Base-by-base conservation (phyloP, 1,140 invertebrate species). In the Nymphalis io region DNA sequence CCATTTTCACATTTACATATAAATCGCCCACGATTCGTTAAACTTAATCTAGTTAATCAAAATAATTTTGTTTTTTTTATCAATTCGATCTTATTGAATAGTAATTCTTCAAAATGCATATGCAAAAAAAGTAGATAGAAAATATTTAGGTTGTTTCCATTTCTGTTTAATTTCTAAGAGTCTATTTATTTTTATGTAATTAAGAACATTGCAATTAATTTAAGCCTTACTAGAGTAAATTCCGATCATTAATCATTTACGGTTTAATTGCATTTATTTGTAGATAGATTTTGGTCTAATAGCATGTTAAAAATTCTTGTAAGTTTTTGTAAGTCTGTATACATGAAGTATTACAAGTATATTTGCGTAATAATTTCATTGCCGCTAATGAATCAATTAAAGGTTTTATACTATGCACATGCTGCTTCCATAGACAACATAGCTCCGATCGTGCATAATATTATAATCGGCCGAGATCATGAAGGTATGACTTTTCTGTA, bases 151-250 rank as follows among this genome's bases (percentile, higher is more conserved):
- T 67, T 59, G 38, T 40, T 44, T 21, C 64, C 64, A 59, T 59
- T 57, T 63, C n/a, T 46, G 60, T 46, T 42, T 68, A 76, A 57
- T 66, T 63, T 62, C 57, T 64, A 70, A 46, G 58, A 23, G 38
- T 66, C 48, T 57, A 40, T 66, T 16, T 60, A 71, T 64, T 68
- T 55, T 59, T 42, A 68, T 65, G 53, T 23, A 66, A 66, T 58
- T 63, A 63, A 39, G 33, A 58, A 16, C 44, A 42, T 46, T 58
- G 38, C 40, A 64, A 71, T 61, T 66, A 68, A 68, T 53, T 68
- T 68, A 67, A 39, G 23, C 51, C 57, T 58, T 62, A 68, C 71
- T 63, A 40, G 60, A 68, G 71, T 65, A 64, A 64, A 67, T 72
- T 67, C 66, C 55, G 12, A 58, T 18, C 63, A 66, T 58, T 58